phyloP scores from a whole-genome alignment of 2,113 vertebrate genomes.

The Nanorana parkeri region DNA sequence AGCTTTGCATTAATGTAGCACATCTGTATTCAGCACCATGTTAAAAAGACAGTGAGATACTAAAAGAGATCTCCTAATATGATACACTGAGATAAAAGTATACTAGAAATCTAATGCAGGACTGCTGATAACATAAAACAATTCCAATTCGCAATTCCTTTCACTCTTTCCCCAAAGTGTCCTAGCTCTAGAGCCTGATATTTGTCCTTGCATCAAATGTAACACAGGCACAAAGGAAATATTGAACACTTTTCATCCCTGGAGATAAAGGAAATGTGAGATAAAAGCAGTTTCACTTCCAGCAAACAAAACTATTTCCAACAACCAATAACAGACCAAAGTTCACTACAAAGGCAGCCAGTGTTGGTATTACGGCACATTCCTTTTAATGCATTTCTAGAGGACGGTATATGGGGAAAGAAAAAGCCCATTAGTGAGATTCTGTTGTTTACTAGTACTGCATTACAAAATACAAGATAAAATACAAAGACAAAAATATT shows the following conservation, averaged over 20 bases:
- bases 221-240: neutral
- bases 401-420: neutral
- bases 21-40: too few relatives aligned
- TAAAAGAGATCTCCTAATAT: too few relatives aligned
- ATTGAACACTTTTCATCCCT: neutral
- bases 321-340: neutral
- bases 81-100: too few relatives aligned
- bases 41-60: too few relatives aligned
- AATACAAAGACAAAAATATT: neutral
- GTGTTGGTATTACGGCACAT: neutral
- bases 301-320: constrained; percentile 13
- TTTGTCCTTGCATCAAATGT: constrained; percentile 25
- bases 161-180: neutral
- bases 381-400: neutral
- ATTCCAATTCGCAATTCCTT: too few relatives aligned
- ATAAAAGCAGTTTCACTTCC: constrained; percentile 12
- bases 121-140: neutral
- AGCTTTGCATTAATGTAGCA: too few relatives aligned
- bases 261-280: neutral
- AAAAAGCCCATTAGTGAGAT: neutral
- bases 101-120: neutral
- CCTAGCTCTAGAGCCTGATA: neutral
- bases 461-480: neutral
- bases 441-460: neutral
- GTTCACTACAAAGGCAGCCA: neutral